These are phyloP conservation scores for Proales similis DNA, from an alignment of 1,140 invertebrate genomes.

Conservation along the genomic window DNA sequence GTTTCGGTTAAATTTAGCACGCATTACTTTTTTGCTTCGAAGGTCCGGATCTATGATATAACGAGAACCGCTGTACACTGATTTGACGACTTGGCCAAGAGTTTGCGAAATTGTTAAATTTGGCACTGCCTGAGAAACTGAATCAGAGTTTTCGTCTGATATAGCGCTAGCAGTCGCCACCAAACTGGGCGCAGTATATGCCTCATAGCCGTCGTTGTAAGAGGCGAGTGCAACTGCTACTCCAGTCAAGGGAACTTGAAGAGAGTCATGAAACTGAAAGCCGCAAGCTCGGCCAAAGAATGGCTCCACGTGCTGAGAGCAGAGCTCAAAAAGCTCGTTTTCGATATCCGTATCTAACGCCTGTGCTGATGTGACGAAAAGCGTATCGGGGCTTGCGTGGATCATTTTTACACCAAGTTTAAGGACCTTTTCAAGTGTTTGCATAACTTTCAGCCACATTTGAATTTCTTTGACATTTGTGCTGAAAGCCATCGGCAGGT, in stretches of 20 bases:
- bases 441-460: constrained; percentile 22
- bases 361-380: too few species aligned
- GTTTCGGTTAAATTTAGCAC: too few species aligned
- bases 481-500: constrained; percentile 4
- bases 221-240: constrained; percentile 22
- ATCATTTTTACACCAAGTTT: constrained; percentile 10
- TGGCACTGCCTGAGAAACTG: too few species aligned
- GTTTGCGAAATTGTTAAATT: constrained; percentile 2
- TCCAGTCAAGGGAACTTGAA: constrained; percentile 26
- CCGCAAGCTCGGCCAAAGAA: constrained; percentile 37
- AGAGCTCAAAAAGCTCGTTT: constrained; percentile 19
- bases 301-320: constrained; percentile 5
- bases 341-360: constrained; percentile 8
- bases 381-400: too few species aligned
- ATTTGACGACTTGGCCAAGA: constrained; percentile 14
- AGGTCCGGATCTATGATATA: constrained; percentile 33
- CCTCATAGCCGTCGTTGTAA: constrained; percentile 34
- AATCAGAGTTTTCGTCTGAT: not conserved
- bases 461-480: constrained; percentile 14
- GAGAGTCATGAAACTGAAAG: constrained; percentile 32
- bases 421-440: constrained; percentile 21
- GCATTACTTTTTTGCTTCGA: constrained; percentile 32
- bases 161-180: not conserved
- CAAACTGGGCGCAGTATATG: constrained; percentile 5
- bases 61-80: constrained; percentile 4